These are phyloP conservation scores for Drosophila miranda DNA, from an alignment of 1,140 invertebrate species.

Conservation along the genomic window DNA sequence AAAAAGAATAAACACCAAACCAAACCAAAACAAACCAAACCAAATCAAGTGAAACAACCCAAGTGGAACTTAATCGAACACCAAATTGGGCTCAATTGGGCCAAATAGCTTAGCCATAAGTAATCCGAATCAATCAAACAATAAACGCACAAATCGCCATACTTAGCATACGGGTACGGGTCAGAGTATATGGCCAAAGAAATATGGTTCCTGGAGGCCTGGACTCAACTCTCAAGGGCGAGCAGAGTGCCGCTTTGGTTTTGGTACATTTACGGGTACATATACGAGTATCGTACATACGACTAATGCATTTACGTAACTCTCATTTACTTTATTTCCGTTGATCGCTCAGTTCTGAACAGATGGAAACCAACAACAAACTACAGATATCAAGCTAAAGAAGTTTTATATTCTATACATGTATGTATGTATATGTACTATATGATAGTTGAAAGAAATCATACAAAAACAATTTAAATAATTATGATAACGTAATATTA, in stretches of 20 bases:
- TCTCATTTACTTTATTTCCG: constrained; percentile 1
- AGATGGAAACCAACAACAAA: too few species aligned
- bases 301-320: constrained; percentile 37
- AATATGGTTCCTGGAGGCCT: too few species aligned
- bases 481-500: constrained; percentile 25
- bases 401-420: constrained; percentile 49
- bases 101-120: too few species aligned
- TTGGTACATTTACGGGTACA: not conserved
- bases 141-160: too few species aligned
- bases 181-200: too few species aligned
- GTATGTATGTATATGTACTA: constrained; percentile 13
- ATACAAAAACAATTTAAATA: constrained; percentile 16
- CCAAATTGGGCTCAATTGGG: constrained; percentile 1
- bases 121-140: too few species aligned
- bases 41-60: not conserved
- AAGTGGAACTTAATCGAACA: constrained; percentile 3
- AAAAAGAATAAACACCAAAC: constrained; percentile 4
- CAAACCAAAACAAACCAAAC: constrained; percentile 6
- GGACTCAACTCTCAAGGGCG: too few species aligned
- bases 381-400: constrained; percentile 20
- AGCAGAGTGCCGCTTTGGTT: too few species aligned
- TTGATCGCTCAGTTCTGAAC: not conserved
- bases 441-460: not conserved
- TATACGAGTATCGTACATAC: not conserved
- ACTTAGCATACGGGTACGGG: too few species aligned